A percentile compares a stretch with the other conserved stretches of the same genome.
phyloP scores from a whole-genome alignment of 2,113 vertebrate genomes.

The Heptranchias perlo region DNA sequence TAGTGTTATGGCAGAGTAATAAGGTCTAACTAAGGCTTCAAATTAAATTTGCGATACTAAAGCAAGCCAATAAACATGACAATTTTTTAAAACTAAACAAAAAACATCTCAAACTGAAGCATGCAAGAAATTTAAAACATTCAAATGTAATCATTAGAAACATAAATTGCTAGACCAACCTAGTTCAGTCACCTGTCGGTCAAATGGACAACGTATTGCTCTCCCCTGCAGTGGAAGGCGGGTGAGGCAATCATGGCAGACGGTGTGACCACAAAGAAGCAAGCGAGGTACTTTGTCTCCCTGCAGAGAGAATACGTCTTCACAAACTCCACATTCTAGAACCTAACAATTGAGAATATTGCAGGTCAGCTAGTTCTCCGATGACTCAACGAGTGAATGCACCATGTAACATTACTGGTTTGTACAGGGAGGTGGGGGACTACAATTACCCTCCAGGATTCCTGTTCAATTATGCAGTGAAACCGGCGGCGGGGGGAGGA shows the following conservation, averaged over 20 bases:
- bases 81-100: not conserved
- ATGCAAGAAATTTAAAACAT: not conserved
- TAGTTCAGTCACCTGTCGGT: slow-evolving; percentile 90
- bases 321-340: slow-evolving; percentile 93
- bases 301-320: slow-evolving; percentile 95
- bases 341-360: slow-evolving; percentile 65
- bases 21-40: not conserved
- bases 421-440: not conserved
- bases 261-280: slow-evolving; percentile 89
- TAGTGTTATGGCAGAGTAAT: not conserved
- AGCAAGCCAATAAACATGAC: not conserved
- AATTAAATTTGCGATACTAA: not conserved
- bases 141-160: not conserved
- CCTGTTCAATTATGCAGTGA: not conserved
- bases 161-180: slow-evolving; percentile 60
- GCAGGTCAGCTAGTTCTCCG: no score
- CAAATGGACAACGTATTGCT: slow-evolving; percentile 91
- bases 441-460: not conserved
- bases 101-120: not conserved
- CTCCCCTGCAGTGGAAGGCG: slow-evolving; percentile 87
- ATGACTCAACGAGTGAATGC: not conserved
- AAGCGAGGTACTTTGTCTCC: slow-evolving; percentile 94
- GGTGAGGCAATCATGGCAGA: slow-evolving; percentile 93
- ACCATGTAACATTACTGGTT: not conserved
- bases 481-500: no score